Percentiles rank a stretch among this genome's conserved stretches.
These are phyloP conservation scores for Neodiprion pinetum DNA, from an alignment of 1,140 invertebrate genomes.

Conservation along the genomic window DNA sequence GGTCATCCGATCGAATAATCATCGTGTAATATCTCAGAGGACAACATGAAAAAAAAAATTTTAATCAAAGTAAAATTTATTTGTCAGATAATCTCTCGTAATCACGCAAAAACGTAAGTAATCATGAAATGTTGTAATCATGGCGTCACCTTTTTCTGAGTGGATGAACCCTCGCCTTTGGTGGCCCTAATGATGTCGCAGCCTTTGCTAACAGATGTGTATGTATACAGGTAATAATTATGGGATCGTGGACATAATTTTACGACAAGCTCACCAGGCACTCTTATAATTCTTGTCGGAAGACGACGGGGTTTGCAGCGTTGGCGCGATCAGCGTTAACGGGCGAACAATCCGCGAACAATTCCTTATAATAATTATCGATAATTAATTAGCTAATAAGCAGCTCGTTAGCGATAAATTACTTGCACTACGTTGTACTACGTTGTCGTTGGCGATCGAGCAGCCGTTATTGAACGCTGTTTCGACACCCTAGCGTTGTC, in stretches of 20 bases:
- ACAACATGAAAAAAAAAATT: not conserved
- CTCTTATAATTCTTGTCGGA: too few species aligned
- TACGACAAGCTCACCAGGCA: too few species aligned
- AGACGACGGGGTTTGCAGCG: not conserved
- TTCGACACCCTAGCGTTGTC: too few species aligned
- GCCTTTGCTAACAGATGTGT: too few species aligned
- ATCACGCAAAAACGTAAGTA: not conserved
- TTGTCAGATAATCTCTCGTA: not conserved
- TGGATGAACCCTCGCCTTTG: too few species aligned
- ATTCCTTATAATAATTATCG: constrained; percentile 35
- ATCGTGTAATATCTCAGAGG: not conserved
- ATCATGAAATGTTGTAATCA: not conserved
- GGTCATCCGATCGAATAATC: constrained; percentile 11
- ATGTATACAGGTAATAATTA: too few species aligned
- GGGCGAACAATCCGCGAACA: constrained; percentile 29
- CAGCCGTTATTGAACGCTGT: not conserved
- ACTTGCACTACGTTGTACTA: constrained; percentile 34
- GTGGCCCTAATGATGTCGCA: too few species aligned
- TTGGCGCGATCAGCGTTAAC: constrained; percentile 19
- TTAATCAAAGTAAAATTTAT: not conserved
- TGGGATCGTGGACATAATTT: too few species aligned
- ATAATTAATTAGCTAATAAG: constrained; percentile 45
- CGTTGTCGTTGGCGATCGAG: not conserved
- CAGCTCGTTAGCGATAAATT: constrained; percentile 37
- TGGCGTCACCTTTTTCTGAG: too few species aligned